Conservation (phyloP, 2,888 invertebrate genomes). For the Tipula lateralis region DNA sequence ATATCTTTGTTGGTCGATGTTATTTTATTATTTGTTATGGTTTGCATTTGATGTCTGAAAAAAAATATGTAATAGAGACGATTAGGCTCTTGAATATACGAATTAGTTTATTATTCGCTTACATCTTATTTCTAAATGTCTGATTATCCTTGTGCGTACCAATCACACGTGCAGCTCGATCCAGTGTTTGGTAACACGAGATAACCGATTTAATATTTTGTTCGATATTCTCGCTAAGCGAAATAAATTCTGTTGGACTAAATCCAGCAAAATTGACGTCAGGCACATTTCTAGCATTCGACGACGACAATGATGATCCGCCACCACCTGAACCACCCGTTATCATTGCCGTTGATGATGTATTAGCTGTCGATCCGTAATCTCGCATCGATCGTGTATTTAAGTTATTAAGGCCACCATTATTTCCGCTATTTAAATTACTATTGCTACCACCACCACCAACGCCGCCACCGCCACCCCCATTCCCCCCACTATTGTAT, state of each 20-base stretch:
- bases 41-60: conserved; percentile 66
- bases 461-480: background rate
- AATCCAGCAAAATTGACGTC: conserved; percentile 66
- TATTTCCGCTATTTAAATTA: conserved; percentile 27
- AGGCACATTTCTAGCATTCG: conserved; percentile 47
- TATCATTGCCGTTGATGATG: conserved; percentile 38
- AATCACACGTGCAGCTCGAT: conserved; percentile 67
- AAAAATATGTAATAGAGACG: background rate
- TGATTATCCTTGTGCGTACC: conserved; percentile 72
- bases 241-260: conserved; percentile 70
- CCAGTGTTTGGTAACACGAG: conserved; percentile 64
- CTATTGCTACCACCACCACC: conserved; percentile 15
- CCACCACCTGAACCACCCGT: conserved; percentile 29
- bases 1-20: conserved; percentile 69
- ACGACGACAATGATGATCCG: background rate
- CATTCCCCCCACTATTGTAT: background rate
- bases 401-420: conserved; percentile 26
- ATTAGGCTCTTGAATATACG: too few species aligned
- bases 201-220: conserved; percentile 76
- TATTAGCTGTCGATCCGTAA: conserved; percentile 45
- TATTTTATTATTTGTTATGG: conserved; percentile 68
- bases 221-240: conserved; percentile 73
- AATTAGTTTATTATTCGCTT: conserved; percentile 43
- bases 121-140: conserved; percentile 61
- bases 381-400: conserved; percentile 37